phyloP scores from a whole-genome alignment of 1,140 invertebrate genomes.

The Arctopsyche grandis region DNA sequence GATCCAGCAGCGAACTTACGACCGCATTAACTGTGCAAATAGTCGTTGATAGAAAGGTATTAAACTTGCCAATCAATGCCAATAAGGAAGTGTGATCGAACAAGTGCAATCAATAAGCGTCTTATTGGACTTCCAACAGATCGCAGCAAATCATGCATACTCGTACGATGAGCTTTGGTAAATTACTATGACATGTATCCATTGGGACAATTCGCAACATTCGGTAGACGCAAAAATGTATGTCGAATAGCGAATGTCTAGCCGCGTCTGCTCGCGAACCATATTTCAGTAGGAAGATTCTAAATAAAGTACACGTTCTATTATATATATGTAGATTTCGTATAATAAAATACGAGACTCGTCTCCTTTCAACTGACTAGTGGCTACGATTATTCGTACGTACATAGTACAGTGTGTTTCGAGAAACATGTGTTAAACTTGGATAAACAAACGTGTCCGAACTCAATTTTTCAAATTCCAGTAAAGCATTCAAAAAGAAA shows the following conservation, averaged over 20 bases:
- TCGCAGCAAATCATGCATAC: neutral
- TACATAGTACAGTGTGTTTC: neutral
- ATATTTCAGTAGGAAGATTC: no score
- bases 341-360: no score
- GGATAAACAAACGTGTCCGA: neutral
- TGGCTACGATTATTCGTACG: no score
- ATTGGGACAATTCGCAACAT: slow-evolving; percentile 2
- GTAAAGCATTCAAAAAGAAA: neutral
- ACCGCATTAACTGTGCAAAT: no score
- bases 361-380: no score
- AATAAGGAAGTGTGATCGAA: slow-evolving; percentile 14
- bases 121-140: neutral
- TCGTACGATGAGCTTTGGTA: neutral
- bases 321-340: no score
- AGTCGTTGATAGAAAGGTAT: neutral
- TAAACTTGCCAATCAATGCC: slow-evolving; percentile 4
- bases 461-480: slow-evolving; percentile 15
- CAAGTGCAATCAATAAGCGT: slow-evolving; percentile 14
- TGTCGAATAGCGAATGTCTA: no score
- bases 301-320: no score
- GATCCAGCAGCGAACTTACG: no score
- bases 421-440: neutral
- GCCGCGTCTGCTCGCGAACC: no score
- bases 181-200: slow-evolving; percentile 5
- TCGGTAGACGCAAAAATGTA: neutral